These are phyloP conservation scores for Zhuqinia jingwanae DNA, from an alignment of 2,888 invertebrate species.

Conservation along the genomic window DNA sequence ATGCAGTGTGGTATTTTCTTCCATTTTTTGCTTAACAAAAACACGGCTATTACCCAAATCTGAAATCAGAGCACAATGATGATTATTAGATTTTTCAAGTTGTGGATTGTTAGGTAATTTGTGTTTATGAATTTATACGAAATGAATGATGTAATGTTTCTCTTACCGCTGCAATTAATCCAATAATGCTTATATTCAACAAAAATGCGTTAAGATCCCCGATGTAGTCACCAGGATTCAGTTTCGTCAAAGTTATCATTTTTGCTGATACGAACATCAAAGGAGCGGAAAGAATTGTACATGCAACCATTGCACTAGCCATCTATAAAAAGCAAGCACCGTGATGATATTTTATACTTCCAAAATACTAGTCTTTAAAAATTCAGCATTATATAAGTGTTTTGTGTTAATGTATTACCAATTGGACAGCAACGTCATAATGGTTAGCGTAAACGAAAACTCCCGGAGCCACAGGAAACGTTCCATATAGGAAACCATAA, in stretches of 20 bases:
- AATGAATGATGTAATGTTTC: no score
- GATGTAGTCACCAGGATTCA: conserved; percentile 87
- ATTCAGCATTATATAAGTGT: neutral
- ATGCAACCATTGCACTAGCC: conserved; percentile 96
- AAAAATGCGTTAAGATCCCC: conserved; percentile 89
- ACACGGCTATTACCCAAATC: conserved; percentile 88
- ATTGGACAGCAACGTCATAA: conserved; percentile 91
- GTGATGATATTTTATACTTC: no score
- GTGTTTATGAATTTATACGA: no score
- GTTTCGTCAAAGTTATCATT: conserved; percentile 89
- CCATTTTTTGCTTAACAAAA: conserved; percentile 88
- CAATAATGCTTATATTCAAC: conserved; percentile 91
- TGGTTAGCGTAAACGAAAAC: conserved; percentile 95
- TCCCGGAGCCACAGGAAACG: conserved; percentile 86
- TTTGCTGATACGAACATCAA: conserved; percentile 97
- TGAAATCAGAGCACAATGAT: conserved; percentile 72
- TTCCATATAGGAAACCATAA: conserved; percentile 97
- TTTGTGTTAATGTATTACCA: conserved; percentile 83
- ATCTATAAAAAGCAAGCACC: no score
- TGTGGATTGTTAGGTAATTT: neutral
- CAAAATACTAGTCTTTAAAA: neutral
- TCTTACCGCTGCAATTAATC: conserved; percentile 87
- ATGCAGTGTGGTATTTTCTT: conserved; percentile 91
- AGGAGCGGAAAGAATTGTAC: conserved; percentile 96
- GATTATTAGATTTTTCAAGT: neutral